Percentiles rank a stretch among this genome's conserved stretches.
Conservation (phyloP, 2,113 vertebrate species). For the Syngnathus scovelli region DNA sequence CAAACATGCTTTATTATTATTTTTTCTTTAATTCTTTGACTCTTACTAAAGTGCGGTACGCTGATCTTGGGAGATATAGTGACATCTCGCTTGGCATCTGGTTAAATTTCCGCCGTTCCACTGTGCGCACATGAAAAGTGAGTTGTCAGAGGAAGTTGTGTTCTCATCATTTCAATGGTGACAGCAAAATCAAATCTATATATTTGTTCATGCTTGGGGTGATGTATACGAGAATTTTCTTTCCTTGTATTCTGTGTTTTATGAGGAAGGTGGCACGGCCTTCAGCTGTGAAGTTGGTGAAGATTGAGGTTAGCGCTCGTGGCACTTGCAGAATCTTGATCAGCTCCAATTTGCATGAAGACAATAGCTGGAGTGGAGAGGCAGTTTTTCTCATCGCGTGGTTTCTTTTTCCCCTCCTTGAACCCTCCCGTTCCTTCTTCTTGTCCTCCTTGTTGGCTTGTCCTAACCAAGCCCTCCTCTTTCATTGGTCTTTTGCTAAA, state of each 20-base stretch:
- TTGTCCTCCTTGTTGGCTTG: slow-evolving; percentile 36
- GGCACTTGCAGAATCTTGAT: slow-evolving; percentile 74
- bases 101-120: neutral
- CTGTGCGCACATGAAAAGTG: neutral
- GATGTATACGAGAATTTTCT: neutral
- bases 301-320: slow-evolving; percentile 57
- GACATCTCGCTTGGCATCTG: neutral
- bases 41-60: neutral
- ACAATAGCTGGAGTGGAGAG: slow-evolving; percentile 69
- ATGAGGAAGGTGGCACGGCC: neutral
- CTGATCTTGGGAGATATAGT: neutral
- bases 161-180: neutral
- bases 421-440: slow-evolving; percentile 48
- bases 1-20: neutral
- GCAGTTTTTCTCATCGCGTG: slow-evolving; percentile 53
- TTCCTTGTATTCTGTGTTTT: neutral
- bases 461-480: slow-evolving; percentile 40
- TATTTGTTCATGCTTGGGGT: neutral
- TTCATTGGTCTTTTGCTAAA: slow-evolving; percentile 49
- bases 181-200: neutral
- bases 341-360: slow-evolving; percentile 73
- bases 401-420: slow-evolving; percentile 41
- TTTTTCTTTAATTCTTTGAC: neutral
- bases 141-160: neutral
- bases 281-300: slow-evolving; percentile 32